Evolutionary conservation across 2,888 invertebrate species (phyloP).

Genomic region (Cybosia mesomella): DNA sequence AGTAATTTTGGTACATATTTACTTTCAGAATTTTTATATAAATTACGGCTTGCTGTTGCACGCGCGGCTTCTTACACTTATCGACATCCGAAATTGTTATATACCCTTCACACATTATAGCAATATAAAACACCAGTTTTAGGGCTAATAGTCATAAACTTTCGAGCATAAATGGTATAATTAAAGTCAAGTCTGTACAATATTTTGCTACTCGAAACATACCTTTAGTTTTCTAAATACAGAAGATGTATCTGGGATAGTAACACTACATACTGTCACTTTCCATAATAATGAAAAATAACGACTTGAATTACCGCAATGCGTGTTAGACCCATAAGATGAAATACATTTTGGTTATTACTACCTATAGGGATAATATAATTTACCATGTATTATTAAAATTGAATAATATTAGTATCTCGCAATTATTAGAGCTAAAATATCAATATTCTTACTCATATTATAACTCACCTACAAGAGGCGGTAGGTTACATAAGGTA

Average conservation of each 20-base stretch:
- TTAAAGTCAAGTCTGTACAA: not conserved
- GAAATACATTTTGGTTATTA: not conserved
- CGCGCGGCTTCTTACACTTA: too few relatives aligned
- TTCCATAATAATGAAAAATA: too few relatives aligned
- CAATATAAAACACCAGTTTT: too few relatives aligned
- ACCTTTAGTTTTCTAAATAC: not conserved
- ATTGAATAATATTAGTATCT: not conserved
- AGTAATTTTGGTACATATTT: not conserved
- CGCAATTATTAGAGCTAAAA: not conserved
- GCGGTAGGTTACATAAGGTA: not conserved
- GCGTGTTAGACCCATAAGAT: not conserved
- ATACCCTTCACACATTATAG: too few relatives aligned
- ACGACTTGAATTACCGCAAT: too few relatives aligned
- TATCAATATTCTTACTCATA: not conserved
- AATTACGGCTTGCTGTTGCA: too few relatives aligned
- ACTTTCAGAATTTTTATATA: not conserved
- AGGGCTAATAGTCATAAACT: not conserved
- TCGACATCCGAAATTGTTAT: too few relatives aligned
- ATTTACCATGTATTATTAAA: too few relatives aligned
- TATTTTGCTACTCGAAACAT: not conserved
- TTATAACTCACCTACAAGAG: not conserved
- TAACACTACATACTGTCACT: not conserved
- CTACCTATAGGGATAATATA: too few relatives aligned
- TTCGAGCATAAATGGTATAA: not conserved
- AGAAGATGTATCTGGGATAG: not conserved